Evolutionary conservation across 2,888 invertebrate species (phyloP).

Genomic region (Augochlorella aurata): DNA sequence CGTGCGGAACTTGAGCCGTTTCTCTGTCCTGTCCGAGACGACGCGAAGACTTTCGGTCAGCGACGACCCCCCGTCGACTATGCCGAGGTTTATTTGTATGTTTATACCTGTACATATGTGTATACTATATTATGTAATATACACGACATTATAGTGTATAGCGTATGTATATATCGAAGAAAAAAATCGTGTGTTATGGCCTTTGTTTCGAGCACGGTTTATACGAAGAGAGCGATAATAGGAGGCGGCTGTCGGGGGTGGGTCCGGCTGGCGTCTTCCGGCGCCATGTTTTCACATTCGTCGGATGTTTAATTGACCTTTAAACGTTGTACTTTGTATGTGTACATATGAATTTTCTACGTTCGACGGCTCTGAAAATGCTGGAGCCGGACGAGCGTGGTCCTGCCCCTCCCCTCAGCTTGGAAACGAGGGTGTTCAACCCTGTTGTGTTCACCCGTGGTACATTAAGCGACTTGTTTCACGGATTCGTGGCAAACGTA

Average conservation of each 20-base stretch:
- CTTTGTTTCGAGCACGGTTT: conserved; percentile 54
- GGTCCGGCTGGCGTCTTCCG: conserved; percentile 6
- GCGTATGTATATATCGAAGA: conserved; percentile 46
- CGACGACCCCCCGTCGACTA: conserved; percentile 21
- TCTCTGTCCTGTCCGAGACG: not conserved
- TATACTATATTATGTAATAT: conserved; percentile 63
- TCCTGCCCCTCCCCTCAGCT: not conserved
- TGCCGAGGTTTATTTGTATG: conserved; percentile 54
- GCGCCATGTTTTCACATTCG: conserved; percentile 28
- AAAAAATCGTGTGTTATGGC: conserved; percentile 48
- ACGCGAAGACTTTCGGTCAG: not conserved
- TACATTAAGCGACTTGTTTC: conserved; percentile 8
- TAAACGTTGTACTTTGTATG: conserved; percentile 49
- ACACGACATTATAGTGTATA: conserved; percentile 60
- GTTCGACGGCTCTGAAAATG: conserved; percentile 37
- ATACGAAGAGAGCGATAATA: conserved; percentile 17
- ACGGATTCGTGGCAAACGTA: not conserved
- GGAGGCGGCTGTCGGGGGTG: conserved; percentile 34
- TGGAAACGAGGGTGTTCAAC: conserved; percentile 21
- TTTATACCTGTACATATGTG: conserved; percentile 61
- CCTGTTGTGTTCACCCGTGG: conserved; percentile 23
- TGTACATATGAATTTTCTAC: conserved; percentile 52
- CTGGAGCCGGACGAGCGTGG: not conserved
- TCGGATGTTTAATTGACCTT: conserved; percentile 45
- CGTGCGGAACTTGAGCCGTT: not conserved